phyloP scores from a whole-genome alignment of 1,140 invertebrate genomes.

The Latrodectus geometricus region DNA sequence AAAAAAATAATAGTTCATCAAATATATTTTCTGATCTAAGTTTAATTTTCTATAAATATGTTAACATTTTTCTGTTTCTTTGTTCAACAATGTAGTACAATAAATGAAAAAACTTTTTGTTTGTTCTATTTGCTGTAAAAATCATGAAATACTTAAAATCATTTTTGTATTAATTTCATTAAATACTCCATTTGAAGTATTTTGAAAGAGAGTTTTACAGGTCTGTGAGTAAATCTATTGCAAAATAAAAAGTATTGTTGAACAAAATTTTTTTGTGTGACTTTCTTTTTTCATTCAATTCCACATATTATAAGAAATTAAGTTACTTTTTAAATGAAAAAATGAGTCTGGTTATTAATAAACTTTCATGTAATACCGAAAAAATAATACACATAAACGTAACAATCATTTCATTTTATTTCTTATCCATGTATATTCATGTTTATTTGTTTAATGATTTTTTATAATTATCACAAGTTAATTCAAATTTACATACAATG shows the following conservation, averaged over 20 bases:
- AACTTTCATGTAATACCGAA: no score
- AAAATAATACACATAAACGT: no score
- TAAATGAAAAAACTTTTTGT: background rate
- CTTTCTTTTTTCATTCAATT: background rate
- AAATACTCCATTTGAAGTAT: background rate
- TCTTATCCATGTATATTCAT: no score
- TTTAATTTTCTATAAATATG: background rate
- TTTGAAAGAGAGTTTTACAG: background rate
- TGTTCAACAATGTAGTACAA: background rate
- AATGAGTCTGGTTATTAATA: no score
- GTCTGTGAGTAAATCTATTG: background rate
- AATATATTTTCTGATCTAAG: background rate
- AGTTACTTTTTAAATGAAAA: no score
- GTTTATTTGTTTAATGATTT: no score
- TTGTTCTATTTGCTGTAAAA: constrained; percentile 2
- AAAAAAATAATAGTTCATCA: no score
- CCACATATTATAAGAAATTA: no score
- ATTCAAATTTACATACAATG: no score
- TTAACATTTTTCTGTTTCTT: background rate
- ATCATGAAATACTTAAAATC: constrained; percentile 4
- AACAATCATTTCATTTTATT: no score
- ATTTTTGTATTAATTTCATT: background rate
- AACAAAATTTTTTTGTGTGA: background rate
- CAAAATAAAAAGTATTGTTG: constrained; percentile 50
- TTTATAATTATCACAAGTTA: no score